Percentiles rank a stretch among this genome's conserved stretches.
phyloP scores from a whole-genome alignment of 2,113 vertebrate species.

The Hipposideros armiger region DNA sequence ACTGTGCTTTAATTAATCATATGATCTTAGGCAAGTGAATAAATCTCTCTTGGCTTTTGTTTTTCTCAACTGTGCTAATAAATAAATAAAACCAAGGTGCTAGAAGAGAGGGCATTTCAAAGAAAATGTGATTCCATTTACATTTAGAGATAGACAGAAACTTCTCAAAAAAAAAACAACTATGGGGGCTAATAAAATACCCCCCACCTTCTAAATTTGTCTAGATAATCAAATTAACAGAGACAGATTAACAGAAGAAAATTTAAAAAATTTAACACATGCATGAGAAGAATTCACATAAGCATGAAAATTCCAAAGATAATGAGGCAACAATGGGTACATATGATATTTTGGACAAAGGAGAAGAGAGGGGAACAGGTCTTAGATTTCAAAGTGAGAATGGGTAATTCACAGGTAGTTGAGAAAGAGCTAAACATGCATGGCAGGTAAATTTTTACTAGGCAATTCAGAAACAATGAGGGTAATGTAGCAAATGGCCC shows the following conservation, averaged over 20 bases:
- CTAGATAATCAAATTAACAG: not conserved
- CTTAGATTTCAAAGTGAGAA: not conserved
- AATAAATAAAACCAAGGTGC: not conserved
- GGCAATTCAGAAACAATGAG: not conserved
- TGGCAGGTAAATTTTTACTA: not conserved
- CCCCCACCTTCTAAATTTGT: not conserved
- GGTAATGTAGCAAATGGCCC: not conserved
- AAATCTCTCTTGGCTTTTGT: not conserved
- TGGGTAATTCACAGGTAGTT: not conserved
- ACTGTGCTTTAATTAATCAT: conserved; percentile 31
- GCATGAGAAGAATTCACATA: not conserved
- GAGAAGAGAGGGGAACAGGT: not conserved
- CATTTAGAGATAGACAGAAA: not conserved
- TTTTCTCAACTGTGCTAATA: conserved; percentile 2
- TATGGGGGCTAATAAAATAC: not conserved
- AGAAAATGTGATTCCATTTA: not conserved
- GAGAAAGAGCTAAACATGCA: not conserved
- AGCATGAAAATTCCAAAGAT: not conserved
- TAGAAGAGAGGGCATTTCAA: not conserved
- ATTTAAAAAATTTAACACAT: not conserved
- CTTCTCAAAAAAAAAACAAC: not conserved
- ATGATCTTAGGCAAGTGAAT: not conserved
- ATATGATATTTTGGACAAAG: not conserved
- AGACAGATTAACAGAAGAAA: not conserved
- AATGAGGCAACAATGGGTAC: not conserved